phyloP scores from a whole-genome alignment of 1,140 invertebrate species.

The Asobara japonica region DNA sequence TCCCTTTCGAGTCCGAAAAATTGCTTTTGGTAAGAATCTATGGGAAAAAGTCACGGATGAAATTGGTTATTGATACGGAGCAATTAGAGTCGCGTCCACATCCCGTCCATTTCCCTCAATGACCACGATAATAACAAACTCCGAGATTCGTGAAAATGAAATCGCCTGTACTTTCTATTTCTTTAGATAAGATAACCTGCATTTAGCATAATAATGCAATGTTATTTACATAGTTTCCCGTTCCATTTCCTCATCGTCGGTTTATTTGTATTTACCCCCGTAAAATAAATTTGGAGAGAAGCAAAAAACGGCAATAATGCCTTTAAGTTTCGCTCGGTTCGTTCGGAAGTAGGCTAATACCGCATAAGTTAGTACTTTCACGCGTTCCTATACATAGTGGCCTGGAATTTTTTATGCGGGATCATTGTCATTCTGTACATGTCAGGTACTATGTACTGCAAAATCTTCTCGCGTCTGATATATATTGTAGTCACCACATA shows the following conservation, averaged over 20 bases:
- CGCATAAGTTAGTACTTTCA: slow-evolving; percentile 24
- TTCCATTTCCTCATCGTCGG: neutral
- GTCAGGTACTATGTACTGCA: slow-evolving; percentile 13
- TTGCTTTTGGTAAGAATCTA: too few species aligned
- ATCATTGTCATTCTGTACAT: slow-evolving; percentile 13
- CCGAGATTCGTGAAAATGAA: neutral
- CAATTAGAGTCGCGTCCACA: neutral
- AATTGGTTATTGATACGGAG: neutral
- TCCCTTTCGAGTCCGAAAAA: neutral
- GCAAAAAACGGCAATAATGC: slow-evolving; percentile 2
- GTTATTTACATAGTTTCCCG: neutral
- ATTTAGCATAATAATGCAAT: neutral
- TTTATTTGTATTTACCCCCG: neutral
- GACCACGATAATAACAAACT: neutral
- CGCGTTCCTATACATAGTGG: neutral
- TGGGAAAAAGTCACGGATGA: too few species aligned
- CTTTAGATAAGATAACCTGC: slow-evolving; percentile 11
- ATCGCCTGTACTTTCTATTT: slow-evolving; percentile 1
- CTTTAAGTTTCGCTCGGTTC: neutral
- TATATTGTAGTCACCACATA: neutral
- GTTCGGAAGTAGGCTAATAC: slow-evolving; percentile 25
- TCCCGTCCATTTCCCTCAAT: neutral
- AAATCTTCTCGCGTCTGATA: neutral
- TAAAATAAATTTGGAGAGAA: neutral
- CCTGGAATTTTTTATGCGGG: slow-evolving; percentile 25